Conservation (phyloP, 2,888 invertebrate species). For the Dasysyrphus albostriatus region DNA sequence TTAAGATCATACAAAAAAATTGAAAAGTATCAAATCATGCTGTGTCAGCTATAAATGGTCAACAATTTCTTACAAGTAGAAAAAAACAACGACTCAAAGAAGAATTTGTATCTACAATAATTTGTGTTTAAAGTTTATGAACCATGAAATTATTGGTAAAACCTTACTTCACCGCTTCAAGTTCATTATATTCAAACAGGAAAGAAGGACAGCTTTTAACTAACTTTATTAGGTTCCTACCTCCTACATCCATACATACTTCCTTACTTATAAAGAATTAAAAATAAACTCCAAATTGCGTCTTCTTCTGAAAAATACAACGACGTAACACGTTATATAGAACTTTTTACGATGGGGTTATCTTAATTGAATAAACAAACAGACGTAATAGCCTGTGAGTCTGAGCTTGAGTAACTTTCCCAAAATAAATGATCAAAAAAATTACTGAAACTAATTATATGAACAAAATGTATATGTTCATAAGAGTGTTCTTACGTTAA, state of each 20-base stretch:
- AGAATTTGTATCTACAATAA: neutral
- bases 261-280: slow-evolving; percentile 36
- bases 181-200: neutral
- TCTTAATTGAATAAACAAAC: slow-evolving; percentile 6
- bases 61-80: neutral
- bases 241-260: neutral
- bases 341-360: slow-evolving; percentile 20
- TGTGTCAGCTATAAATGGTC: slow-evolving; percentile 12
- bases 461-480: neutral
- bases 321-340: neutral
- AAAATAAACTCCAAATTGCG: slow-evolving; percentile 37
- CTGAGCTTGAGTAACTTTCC: slow-evolving; percentile 14
- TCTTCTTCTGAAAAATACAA: neutral
- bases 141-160: slow-evolving; percentile 27
- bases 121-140: slow-evolving; percentile 11
- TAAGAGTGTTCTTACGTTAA: neutral
- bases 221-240: slow-evolving; percentile 7
- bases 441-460: neutral
- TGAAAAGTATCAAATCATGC: slow-evolving; percentile 13
- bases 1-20: neutral
- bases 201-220: neutral
- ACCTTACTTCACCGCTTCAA: slow-evolving; percentile 2
- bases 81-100: neutral
- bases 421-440: slow-evolving; percentile 19
- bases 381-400: neutral